Percentiles rank a stretch among this genome's conserved stretches.
phyloP scores from a whole-genome alignment of 2,797 vertebrate genomes.

The Megalops cyprinoides region DNA sequence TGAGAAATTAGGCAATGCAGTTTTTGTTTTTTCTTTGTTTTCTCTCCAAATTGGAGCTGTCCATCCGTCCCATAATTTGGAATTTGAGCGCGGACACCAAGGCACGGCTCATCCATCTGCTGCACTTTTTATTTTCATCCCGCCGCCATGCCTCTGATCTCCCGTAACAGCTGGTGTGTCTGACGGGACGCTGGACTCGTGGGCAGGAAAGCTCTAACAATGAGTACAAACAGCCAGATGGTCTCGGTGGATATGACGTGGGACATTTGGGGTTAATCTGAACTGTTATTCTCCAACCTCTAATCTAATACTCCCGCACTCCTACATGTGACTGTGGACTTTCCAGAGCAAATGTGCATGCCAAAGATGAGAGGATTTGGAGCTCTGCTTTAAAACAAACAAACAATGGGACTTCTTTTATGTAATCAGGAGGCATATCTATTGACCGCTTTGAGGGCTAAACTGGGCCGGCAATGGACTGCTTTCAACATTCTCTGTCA shows the following conservation, averaged over 20 bases:
- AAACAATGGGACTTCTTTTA: not conserved
- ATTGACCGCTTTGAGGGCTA: not conserved
- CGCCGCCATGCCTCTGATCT: not conserved
- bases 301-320: not conserved
- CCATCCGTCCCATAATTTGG: not conserved
- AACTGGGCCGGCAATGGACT: not conserved
- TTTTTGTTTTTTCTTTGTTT: not conserved
- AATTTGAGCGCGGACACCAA: not conserved
- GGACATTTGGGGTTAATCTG: slow-evolving; percentile 5
- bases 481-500: not conserved
- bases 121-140: no score
- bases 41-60: not conserved
- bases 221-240: not conserved
- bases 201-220: not conserved
- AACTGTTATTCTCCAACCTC: slow-evolving; percentile 4
- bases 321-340: not conserved
- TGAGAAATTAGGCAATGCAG: not conserved
- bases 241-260: not conserved
- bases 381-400: not conserved
- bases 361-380: not conserved
- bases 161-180: not conserved
- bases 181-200: not conserved
- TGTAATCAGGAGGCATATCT: not conserved
- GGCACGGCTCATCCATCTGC: not conserved
- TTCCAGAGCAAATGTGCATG: not conserved